Evolutionary conservation across 1,140 invertebrate genomes (phyloP), one percentile per base, ranked within the genome.

Genomic region (Macrobrachium nipponense): DNA sequence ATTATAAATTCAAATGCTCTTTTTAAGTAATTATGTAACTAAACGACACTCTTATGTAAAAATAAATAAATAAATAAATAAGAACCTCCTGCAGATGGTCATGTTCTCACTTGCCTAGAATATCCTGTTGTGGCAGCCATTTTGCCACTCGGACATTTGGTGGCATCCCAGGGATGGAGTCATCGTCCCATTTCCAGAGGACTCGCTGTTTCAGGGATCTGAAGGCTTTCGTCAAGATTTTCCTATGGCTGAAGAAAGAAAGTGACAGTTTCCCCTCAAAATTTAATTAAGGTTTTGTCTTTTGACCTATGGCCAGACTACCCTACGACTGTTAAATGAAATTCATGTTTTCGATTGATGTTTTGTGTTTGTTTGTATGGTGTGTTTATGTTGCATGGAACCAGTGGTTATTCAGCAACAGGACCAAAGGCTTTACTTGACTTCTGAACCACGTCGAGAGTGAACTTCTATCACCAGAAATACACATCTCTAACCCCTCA

Each of bases 71-170:
- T n/a, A n/a, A n/a, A n/a, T n/a, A n/a, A n/a, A n/a, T n/a, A n/a
- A 17, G 4, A 14, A 44, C 17, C 7, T 17, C 70, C 36, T 43
- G n/a, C 36, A 73, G 51, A 51, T 12, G 51, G 51, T 51, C 0
- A 51, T 5, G 15, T 0, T 14, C 14, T 70, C n/a, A 82, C 81
- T 81, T 4, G 80, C 88, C 89, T 43, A 89, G 80, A 27, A 89
- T 88, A 59, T 89, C 89, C 70, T 88, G 86, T 66, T 89, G 89
- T 11, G 89, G 89, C 58, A 89, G 89, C 88, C 89, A 89, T 66
- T 87, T 87, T 23, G 23, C 51, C 43, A 89, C 64, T 59, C 82
- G 84, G 15, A 89, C 85, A 78, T 89, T 89, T 15, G 77, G 60
- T 4, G 89, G 86, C 43, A 87, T 51, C 73, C 82, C 86, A 15